These are phyloP conservation scores for Mormyrus lacerda DNA, from an alignment of 2,113 vertebrate species.

Conservation along the genomic window DNA sequence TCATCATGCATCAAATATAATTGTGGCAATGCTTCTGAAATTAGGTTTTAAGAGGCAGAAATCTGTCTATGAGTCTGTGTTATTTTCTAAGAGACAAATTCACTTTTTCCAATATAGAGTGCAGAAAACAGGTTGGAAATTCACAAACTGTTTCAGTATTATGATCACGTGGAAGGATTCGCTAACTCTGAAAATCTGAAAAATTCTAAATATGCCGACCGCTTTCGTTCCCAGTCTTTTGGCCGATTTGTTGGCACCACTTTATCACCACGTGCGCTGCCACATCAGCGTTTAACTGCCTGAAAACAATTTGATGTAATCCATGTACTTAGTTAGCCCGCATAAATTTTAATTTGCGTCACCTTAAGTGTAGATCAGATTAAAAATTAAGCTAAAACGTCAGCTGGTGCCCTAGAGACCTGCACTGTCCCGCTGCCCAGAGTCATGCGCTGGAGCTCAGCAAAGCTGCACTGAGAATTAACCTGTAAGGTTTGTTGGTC, in stretches of 20 bases:
- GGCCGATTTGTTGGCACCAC: background rate
- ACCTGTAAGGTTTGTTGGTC: conserved; percentile 52
- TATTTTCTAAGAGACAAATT: background rate
- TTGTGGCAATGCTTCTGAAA: no score
- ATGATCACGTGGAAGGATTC: background rate
- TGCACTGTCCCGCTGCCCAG: conserved; percentile 46
- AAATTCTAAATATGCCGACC: background rate
- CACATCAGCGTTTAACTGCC: background rate
- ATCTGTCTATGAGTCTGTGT: background rate
- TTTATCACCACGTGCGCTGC: background rate
- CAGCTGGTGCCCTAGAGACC: conserved; percentile 48
- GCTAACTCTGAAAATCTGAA: background rate
- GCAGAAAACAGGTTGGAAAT: background rate
- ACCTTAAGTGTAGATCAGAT: background rate
- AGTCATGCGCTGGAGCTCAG: conserved; percentile 46
- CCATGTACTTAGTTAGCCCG: conserved; percentile 34
- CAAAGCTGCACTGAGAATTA: conserved; percentile 53
- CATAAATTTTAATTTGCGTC: conserved; percentile 45
- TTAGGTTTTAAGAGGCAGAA: no score
- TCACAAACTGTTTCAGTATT: background rate
- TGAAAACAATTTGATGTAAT: background rate
- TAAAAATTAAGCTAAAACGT: conserved; percentile 45
- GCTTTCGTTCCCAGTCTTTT: background rate
- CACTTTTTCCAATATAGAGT: background rate
- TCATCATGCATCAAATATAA: no score